Conservation (phyloP, 2,113 vertebrate genomes). For the Oxyura jamaicensis region DNA sequence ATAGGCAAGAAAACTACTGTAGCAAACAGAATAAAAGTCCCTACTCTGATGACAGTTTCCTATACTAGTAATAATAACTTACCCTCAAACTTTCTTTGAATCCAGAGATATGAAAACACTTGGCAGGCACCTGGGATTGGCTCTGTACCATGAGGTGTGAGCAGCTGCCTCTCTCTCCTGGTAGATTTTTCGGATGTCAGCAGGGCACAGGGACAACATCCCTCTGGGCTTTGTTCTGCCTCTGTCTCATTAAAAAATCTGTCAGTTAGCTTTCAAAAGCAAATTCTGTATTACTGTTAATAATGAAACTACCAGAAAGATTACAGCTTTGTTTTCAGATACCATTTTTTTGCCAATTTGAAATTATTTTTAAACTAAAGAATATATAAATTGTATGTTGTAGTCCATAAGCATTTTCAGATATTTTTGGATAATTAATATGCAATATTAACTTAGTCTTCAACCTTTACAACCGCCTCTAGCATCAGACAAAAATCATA, state of each 20-base stretch:
- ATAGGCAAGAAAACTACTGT: constrained; percentile 28
- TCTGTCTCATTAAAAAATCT: constrained; percentile 39
- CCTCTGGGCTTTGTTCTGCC: not conserved
- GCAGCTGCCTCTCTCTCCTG: constrained; percentile 53
- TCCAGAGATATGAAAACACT: not conserved
- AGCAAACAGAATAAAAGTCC: constrained; percentile 36
- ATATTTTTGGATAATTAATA: not conserved
- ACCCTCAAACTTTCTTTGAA: not conserved
- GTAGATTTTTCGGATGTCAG: constrained; percentile 54
- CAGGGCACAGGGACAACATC: constrained; percentile 4
- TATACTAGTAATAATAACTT: not conserved
- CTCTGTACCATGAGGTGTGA: not conserved
- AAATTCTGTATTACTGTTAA: constrained; percentile 3
- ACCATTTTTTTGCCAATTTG: constrained; percentile 7
- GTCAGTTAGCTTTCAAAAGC: constrained; percentile 20
- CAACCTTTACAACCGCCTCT: not conserved
- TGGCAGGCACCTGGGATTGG: constrained; percentile 29
- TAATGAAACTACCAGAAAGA: constrained; percentile 20
- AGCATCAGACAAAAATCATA: not conserved
- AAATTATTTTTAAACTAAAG: not conserved
- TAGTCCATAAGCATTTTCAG: not conserved
- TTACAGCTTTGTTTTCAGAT: constrained; percentile 44
- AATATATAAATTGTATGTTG: not conserved
- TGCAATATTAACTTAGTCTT: not conserved
- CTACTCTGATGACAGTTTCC: not conserved